These are phyloP conservation scores for Platichthys stellatus DNA, from an alignment of 2,113 vertebrate genomes.

Conservation along the genomic window DNA sequence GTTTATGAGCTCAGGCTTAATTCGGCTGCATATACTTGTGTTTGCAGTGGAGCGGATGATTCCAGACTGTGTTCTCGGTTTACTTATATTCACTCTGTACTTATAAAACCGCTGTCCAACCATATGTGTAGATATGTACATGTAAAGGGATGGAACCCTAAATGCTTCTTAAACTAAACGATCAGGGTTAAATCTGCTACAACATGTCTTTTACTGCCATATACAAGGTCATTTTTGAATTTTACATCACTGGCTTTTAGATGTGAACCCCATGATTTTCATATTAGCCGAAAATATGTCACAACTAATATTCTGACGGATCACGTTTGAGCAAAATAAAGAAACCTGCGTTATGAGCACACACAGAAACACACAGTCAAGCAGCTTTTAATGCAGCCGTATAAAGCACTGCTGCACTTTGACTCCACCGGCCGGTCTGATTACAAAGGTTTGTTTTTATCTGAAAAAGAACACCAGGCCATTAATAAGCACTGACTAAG, in stretches of 20 bases:
- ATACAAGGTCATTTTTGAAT: neutral
- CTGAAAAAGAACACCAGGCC: neutral
- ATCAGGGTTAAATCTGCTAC: neutral
- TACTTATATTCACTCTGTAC: neutral
- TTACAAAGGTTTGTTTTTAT: conserved; percentile 6
- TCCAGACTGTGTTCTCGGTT: neutral
- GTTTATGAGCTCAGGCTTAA: conserved; percentile 11
- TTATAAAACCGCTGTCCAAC: conserved; percentile 5
- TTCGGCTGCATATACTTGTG: conserved; percentile 14
- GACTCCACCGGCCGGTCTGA: neutral
- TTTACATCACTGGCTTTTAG: neutral
- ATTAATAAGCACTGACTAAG: neutral
- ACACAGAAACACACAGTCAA: neutral
- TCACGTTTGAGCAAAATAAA: too few species aligned
- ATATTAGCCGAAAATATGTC: neutral
- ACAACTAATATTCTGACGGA: too few species aligned
- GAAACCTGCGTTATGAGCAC: neutral
- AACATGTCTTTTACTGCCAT: neutral
- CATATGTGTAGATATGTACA: neutral
- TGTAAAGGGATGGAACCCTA: too few species aligned
- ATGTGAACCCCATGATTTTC: neutral
- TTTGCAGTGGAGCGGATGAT: neutral
- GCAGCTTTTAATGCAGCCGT: neutral
- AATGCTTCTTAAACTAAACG: too few species aligned
- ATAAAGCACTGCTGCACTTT: neutral